A percentile compares a stretch with the other conserved stretches of the same genome.
These are phyloP conservation scores for Cephus spinipes DNA, from an alignment of 2,888 invertebrate species.

Conservation along the genomic window DNA sequence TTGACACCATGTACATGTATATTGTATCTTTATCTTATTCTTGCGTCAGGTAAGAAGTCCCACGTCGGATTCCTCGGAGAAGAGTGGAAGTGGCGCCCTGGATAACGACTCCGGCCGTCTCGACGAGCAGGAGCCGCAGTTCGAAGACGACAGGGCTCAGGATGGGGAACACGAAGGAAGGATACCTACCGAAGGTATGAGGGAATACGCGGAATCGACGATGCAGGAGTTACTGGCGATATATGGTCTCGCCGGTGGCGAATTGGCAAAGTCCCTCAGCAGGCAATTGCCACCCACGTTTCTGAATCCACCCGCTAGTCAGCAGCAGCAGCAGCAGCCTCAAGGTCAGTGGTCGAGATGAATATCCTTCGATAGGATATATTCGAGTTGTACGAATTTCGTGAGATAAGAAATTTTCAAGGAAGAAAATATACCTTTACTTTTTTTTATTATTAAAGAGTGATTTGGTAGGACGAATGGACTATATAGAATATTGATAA, in stretches of 20 bases:
- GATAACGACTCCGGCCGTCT: slow-evolving; percentile 47
- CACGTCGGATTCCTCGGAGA: slow-evolving; percentile 62
- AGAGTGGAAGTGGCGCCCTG: slow-evolving; percentile 52
- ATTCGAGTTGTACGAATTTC: no score
- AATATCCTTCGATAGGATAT: no score
- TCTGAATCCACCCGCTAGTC: slow-evolving; percentile 57
- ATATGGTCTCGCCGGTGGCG: slow-evolving; percentile 67
- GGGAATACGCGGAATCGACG: slow-evolving; percentile 69
- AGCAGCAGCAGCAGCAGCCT: slow-evolving; percentile 31
- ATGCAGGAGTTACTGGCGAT: slow-evolving; percentile 71
- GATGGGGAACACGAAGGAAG: slow-evolving; percentile 41
- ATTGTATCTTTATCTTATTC: slow-evolving; percentile 9
- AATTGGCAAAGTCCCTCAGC: slow-evolving; percentile 64
- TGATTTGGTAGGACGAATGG: no score
- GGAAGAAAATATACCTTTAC: no score
- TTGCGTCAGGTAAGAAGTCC: slow-evolving; percentile 56
- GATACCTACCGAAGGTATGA: slow-evolving; percentile 64
- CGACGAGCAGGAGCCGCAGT: slow-evolving; percentile 50
- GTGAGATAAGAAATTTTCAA: no score
- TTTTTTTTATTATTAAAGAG: no score
- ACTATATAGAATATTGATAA: no score
- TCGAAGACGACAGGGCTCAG: slow-evolving; percentile 44
- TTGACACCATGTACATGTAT: background rate
- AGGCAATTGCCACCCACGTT: slow-evolving; percentile 64
- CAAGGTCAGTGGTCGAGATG: slow-evolving; percentile 44